Base-by-base conservation (phyloP, 2,113 vertebrate genomes). In the Isurus oxyrinchus region DNA sequence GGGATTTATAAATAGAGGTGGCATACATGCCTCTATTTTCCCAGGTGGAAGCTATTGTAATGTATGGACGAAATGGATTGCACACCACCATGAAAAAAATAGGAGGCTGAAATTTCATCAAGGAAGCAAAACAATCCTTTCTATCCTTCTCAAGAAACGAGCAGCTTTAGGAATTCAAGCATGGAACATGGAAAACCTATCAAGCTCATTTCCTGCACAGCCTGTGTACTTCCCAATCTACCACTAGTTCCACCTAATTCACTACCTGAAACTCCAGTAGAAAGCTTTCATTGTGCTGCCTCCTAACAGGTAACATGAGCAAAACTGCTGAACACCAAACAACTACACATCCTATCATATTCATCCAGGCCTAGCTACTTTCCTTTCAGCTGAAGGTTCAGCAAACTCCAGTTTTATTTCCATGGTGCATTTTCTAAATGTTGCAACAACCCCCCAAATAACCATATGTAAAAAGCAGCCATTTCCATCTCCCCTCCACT, bases 401-500 rank as follows among this genome's bases (percentile, higher is more conserved):
- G 21, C 57, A 63, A n/a, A 6, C 59, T 63, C 25, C 14, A 94
- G 59, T 61, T 40, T 23, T 6, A 66, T 61, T 91, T 91, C 31
- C 59, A n/a, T 13, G 19, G n/a, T 61, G 31, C 3, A 61, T 19
- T 94, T 40, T 63, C 57, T 93, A 40, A 93, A 6, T 6, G 2
- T 84, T 84, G 35, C 35, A 63, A 19, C 19, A 4, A 40, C 35
- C 49, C 25, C 16, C 49, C 57, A 23, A 35, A 40, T 35, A 69
- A 72, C 94, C 13, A 55, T 13, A 72, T 31, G 27, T 25, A 72
- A 11, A 44, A 21, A 94, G 8, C 7, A 35, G 7, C 40, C 63
- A 55, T 13, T 53, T 72, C 67, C 5, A 53, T n/a, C 10, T 72
- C 5, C 1, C 40, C 19, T 3, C 93, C 19, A 98, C 99, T 96